Evolutionary conservation across 2,113 vertebrate genomes (phyloP).

Genomic region (Aleadryas rufinucha): DNA sequence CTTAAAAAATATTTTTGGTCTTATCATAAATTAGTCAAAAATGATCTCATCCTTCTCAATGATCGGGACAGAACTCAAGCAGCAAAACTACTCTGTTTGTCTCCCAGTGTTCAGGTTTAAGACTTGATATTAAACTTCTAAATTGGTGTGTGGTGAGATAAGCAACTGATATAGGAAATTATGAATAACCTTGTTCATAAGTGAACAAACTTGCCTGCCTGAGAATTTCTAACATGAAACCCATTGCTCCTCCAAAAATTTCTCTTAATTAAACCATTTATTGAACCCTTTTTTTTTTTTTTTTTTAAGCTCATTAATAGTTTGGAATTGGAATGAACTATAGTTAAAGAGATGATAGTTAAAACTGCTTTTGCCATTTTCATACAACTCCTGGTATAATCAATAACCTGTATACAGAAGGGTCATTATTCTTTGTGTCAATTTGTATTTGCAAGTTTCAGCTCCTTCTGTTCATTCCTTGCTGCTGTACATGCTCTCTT

Average conservation of each 20-base stretch:
- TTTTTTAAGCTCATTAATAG: background rate
- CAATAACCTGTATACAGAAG: background rate
- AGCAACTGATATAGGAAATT: background rate
- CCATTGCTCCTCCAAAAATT: background rate
- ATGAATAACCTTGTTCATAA: background rate
- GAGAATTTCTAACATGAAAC: background rate
- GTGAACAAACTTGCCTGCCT: background rate
- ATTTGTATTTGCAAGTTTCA: background rate
- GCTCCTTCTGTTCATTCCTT: background rate
- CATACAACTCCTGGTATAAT: background rate
- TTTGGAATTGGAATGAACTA: background rate
- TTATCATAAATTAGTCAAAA: background rate
- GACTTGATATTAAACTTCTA: background rate
- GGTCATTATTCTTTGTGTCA: background rate
- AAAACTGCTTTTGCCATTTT: background rate
- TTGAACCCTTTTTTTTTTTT: background rate
- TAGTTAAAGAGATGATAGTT: background rate
- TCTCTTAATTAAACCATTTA: background rate
- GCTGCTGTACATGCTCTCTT: background rate
- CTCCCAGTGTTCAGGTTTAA: background rate
- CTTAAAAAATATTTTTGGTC: background rate
- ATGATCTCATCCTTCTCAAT: background rate
- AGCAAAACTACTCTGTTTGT: background rate
- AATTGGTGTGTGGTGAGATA: background rate
- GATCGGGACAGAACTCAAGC: background rate